Evolutionary conservation across 92 coral and sea anemone genomes (phyloP).

Genomic region (Epizoanthus rinbou): DNA sequence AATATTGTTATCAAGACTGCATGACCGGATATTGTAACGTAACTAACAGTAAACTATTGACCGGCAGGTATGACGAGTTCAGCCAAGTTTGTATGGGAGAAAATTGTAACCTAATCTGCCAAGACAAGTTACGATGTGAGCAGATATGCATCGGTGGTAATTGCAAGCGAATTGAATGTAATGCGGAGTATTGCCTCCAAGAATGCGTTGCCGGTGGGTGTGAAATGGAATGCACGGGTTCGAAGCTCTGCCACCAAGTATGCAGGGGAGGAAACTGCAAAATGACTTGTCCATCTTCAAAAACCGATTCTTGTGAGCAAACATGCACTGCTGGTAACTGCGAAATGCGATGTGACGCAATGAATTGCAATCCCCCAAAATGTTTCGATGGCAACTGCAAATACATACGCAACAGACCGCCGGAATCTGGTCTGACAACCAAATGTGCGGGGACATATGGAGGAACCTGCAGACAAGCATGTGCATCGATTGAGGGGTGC

Average conservation of each 20-base stretch:
- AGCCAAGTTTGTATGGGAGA: slow-evolving; percentile 88
- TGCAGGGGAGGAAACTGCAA: slow-evolving; percentile 82
- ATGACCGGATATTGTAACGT: slow-evolving; percentile 70
- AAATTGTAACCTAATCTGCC: slow-evolving; percentile 73
- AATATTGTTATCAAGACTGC: slow-evolving; percentile 78
- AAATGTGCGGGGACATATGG: slow-evolving; percentile 54
- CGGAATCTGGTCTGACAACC: slow-evolving; percentile 51
- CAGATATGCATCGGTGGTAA: slow-evolving; percentile 83
- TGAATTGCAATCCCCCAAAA: slow-evolving; percentile 70
- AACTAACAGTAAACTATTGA: slow-evolving; percentile 33
- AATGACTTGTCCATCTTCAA: slow-evolving; percentile 73
- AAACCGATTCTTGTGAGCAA: slow-evolving; percentile 67
- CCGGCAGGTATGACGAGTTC: slow-evolving; percentile 29
- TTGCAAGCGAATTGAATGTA: slow-evolving; percentile 73
- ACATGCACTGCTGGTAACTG: slow-evolving; percentile 79
- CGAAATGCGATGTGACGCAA: slow-evolving; percentile 73
- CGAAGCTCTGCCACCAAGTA: slow-evolving; percentile 69
- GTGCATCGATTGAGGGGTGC: slow-evolving; percentile 72
- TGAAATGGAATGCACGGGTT: slow-evolving; percentile 79
- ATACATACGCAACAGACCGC: slow-evolving; percentile 68
- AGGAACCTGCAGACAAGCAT: slow-evolving; percentile 69
- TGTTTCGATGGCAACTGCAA: slow-evolving; percentile 76
- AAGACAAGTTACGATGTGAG: slow-evolving; percentile 66
- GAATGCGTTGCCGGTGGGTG: slow-evolving; percentile 85
- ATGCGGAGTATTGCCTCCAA: slow-evolving; percentile 76